Evolutionary conservation across 1,140 invertebrate genomes (phyloP).

Genomic region (Drosophila equinoxialis): DNA sequence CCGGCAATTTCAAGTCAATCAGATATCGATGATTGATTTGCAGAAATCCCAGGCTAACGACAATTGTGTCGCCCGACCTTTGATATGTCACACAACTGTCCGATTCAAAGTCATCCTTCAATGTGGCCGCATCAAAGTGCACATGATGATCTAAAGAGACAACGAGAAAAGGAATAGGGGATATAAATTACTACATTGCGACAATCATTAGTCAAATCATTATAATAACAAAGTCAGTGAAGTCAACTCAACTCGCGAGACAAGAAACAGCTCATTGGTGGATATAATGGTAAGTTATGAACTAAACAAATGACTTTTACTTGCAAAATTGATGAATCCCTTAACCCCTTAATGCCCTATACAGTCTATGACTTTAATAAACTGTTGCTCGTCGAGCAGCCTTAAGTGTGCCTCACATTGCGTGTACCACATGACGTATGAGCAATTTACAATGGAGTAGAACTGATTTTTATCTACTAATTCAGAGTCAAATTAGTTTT

Average conservation of each 20-base stretch:
- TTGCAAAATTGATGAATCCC: too few species aligned
- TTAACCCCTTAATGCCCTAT: too few species aligned
- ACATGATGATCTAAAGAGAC: slow-evolving; percentile 77
- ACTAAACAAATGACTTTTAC: too few species aligned
- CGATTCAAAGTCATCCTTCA: slow-evolving; percentile 77
- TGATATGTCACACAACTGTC: slow-evolving; percentile 82
- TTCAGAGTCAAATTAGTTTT: too few species aligned
- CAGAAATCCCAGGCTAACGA: slow-evolving; percentile 82
- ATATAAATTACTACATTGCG: slow-evolving; percentile 38
- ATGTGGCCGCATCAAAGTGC: slow-evolving; percentile 77
- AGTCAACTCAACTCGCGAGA: not conserved
- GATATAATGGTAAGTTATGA: too few species aligned
- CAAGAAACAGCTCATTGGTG: too few species aligned
- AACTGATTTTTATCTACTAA: too few species aligned
- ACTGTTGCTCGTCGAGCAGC: too few species aligned
- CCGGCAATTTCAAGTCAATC: slow-evolving; percentile 77
- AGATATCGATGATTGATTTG: slow-evolving; percentile 82
- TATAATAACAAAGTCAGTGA: slow-evolving; percentile 1
- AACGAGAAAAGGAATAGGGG: slow-evolving; percentile 7
- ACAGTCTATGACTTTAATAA: too few species aligned
- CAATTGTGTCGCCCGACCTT: slow-evolving; percentile 69
- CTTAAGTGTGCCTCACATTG: too few species aligned
- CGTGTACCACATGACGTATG: too few species aligned
- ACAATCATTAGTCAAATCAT: not conserved
- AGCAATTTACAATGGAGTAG: too few species aligned